Evolutionary conservation across 2,113 vertebrate genomes (phyloP), one percentile per base, ranked within the genome.

Genomic region (Paradoxurus hermaphroditus): DNA sequence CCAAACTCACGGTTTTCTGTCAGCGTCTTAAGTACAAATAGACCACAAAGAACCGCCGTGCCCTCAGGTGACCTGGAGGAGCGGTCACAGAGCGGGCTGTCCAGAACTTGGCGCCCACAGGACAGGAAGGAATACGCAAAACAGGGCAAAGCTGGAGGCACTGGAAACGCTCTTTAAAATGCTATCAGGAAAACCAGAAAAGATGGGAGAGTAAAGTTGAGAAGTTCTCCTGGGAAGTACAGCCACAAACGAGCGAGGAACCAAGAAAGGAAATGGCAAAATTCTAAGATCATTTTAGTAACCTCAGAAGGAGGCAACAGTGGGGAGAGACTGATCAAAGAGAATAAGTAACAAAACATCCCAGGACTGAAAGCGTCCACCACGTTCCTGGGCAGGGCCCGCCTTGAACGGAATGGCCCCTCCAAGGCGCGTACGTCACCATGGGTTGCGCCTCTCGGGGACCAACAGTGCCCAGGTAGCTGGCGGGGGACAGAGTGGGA

Each of bases 341-440:
- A 51, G 36, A 65, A 36, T 13, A 5, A 56, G 7, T 59, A 59
- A 56, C 5, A 27, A 16, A 10, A 25, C 8, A 29, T 67, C 39
- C 29, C 59, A 11, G 21, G 31, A 7, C 53, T 5, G 4, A 31
- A 51, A 31, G 49, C 16, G 34, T 14, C 41, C 13, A 8, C 29
- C 29, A 4, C 1, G 2, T 89, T n/a, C 36, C 68, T 4, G 5
- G 29, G 41, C 9, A 29, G 72, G 63, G 31, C 13, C 13, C 11
- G 2, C 23, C 1, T 14, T n/a, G n/a, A 7, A 4, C 2, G 23
- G 4, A 44, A 25, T 0, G 5, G 31, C 34, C 41, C 53, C 1
- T 1, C 36, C 3, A 0, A 27, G 25, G 25, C 23, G 4, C 1
- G 4, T 5, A 6, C 1, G 4, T 5, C 8, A 0, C 0, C 15